Percentiles rank a stretch among this genome's conserved stretches.
Conservation (phyloP, 2,888 invertebrate genomes). For the Erebia aethiops region DNA sequence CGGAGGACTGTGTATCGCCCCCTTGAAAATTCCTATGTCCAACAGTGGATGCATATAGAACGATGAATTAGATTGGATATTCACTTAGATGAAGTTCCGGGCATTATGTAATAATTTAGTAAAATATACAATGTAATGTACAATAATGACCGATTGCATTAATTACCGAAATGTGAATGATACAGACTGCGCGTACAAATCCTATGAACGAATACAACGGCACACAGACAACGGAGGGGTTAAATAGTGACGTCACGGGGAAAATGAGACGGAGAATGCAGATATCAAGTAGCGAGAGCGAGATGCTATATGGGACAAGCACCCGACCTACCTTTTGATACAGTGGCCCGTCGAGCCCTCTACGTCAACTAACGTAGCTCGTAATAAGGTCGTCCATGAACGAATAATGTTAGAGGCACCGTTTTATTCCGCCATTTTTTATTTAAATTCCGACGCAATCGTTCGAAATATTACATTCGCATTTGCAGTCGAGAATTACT, state of each 20-base stretch:
- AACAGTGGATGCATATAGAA: too few relatives aligned
- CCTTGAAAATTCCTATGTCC: too few relatives aligned
- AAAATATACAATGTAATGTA: too few relatives aligned
- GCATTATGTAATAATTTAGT: neutral
- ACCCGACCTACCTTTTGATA: slow-evolving; percentile 26
- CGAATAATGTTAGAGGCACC: neutral
- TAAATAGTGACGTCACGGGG: slow-evolving; percentile 19
- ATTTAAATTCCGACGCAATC: neutral
- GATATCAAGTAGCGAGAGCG: slow-evolving; percentile 3
- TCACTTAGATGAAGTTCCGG: neutral
- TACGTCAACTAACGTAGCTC: slow-evolving; percentile 20
- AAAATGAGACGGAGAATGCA: slow-evolving; percentile 12
- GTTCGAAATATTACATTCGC: neutral
- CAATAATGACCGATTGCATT: too few relatives aligned
- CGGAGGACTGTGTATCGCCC: too few relatives aligned
- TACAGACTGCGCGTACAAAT: slow-evolving; percentile 2
- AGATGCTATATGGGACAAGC: slow-evolving; percentile 24
- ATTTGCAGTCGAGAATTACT: neutral
- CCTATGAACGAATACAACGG: slow-evolving; percentile 9
- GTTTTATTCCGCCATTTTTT: slow-evolving; percentile 12
- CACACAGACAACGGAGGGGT: slow-evolving; percentile 17
- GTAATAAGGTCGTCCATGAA: slow-evolving; percentile 17
- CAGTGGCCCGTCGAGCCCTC: slow-evolving; percentile 22
- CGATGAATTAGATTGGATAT: neutral
- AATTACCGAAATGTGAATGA: slow-evolving; percentile 14